These are phyloP conservation scores for Mirounga angustirostris DNA, from an alignment of 2,113 vertebrate genomes.

Conservation along the genomic window DNA sequence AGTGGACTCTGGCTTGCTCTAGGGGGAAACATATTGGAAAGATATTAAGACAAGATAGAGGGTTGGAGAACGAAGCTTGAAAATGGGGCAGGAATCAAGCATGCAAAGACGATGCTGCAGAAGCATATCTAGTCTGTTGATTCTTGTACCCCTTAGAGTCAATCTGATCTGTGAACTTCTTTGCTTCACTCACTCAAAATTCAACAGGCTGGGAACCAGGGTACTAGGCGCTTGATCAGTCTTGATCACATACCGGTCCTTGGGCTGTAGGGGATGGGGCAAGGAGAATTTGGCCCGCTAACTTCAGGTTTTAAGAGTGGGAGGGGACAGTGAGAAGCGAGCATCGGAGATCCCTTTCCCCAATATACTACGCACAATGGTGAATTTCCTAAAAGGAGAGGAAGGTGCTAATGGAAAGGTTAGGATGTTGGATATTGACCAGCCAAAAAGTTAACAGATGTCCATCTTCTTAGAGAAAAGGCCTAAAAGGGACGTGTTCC, in stretches of 20 bases:
- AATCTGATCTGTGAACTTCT: background rate
- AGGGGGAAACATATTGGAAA: background rate
- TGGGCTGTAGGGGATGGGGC: background rate
- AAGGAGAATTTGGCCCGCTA: background rate
- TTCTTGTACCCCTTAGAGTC: background rate
- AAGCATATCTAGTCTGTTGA: background rate
- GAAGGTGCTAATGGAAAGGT: background rate
- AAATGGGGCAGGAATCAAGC: background rate
- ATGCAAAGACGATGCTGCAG: background rate
- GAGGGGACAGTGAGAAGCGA: background rate
- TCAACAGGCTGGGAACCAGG: background rate
- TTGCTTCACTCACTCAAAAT: background rate
- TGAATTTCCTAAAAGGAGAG: background rate
- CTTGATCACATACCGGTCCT: background rate
- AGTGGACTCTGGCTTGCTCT: background rate
- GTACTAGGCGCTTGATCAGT: background rate
- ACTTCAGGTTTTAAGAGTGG: background rate
- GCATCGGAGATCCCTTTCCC: background rate
- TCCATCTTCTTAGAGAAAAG: background rate
- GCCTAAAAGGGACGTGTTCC: background rate
- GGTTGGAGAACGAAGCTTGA: background rate
- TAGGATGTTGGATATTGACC: background rate
- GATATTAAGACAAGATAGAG: background rate
- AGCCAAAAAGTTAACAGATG: background rate
- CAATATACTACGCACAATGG: background rate